Base-by-base conservation (phyloP, 1,140 invertebrate species). In the Lordiphosa stackelbergi region DNA sequence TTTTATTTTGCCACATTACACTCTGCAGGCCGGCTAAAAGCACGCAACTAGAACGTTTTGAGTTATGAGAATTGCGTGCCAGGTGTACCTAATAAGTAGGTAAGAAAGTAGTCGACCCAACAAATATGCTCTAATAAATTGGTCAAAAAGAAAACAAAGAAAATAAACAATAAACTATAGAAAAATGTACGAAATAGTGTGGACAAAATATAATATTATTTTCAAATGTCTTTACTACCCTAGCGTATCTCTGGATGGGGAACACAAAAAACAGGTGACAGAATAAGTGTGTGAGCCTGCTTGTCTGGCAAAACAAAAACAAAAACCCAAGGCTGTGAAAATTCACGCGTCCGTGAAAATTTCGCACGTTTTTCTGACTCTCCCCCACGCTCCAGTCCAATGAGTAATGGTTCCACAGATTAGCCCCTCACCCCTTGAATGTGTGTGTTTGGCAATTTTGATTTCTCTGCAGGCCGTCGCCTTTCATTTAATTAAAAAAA, bases 401-500 rank as follows among this genome's bases (percentile, higher is more conserved):
- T 71, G 70, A 68, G 53, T 64, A 72, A 72, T 81, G 66, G 59
- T 54, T 55, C 48, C 52, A 59, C 69, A 77, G 75, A 84, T 84
- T 78, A 84, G 73, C 77, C 43, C 77, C 43, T n/a, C 54, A 12
- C 46, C 24, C 28, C 24, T 7, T 12, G 3, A 46, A 12, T 24
- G 43, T 22, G 22, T 2, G 38, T 22, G 22, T 2, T 35, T 35
- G 52, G 31, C 31, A 24, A 63, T 51, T 83, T 81, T 75, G 75
- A 83, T 81, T 83, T 77, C 43, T 40, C 8, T 45, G 28, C 28
- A 8, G 2, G 35, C 31, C 37, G 34, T 48, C 45, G 24, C 58
- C 49, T 62, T 69, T 53, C 69, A 64, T 83, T 85, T 85, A 85
- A 85, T 85, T 85, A 85, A 85, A 85, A 85, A 85, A 83, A 78